Evolutionary conservation across 2,797 vertebrate genomes (phyloP), one percentile per base, ranked within the genome.

Genomic region (Crenichthys baileyi): DNA sequence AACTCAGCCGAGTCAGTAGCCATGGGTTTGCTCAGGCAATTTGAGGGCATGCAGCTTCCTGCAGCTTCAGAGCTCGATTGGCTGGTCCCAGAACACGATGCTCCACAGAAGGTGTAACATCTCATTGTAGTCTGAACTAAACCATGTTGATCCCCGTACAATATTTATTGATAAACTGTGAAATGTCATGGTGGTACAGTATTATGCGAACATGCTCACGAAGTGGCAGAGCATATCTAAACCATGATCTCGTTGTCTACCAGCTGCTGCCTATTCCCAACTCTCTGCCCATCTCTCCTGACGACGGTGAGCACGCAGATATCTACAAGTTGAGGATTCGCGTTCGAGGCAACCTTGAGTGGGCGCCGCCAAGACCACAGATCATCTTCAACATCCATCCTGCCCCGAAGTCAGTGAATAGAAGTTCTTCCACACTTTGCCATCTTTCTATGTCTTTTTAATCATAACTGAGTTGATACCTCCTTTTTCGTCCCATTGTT

Each of bases 1-100:
- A 99, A 98, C 84, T 99, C 98, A 0, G 98, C 98, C 0, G 98
- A 99, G 92, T 98, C 98, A 0, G 98, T 99, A 72, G 98, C 98
- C 72, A 99, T 99, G 98, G 98, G 98, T 78, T 95, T 99, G 56
- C 96, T 99, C 91, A 94, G 96, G 89, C 98, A 99, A 92, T 99
- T 99, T 85, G 97, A 99, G 79, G 98, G 98, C 79, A 98, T 99
- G 97, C 98, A 99, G 93, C 97, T 99, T 36, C 98, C 98, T 0
- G 98, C 98, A 0, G 98, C 98, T 72, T 99, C 98, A 0, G 98
- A 99, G 87, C 94, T 99, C 0, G 98, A 99, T 85, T 99, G 98
- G 98, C 95, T 99, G 72, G 98, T 99, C 58, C 97, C 98, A 0
- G 98, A 99, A 84, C 97, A 98, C 0, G 98, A 99, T 0, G 98